These are phyloP conservation scores for Metellina segmentata DNA, from an alignment of 2,888 invertebrate species.

Conservation along the genomic window DNA sequence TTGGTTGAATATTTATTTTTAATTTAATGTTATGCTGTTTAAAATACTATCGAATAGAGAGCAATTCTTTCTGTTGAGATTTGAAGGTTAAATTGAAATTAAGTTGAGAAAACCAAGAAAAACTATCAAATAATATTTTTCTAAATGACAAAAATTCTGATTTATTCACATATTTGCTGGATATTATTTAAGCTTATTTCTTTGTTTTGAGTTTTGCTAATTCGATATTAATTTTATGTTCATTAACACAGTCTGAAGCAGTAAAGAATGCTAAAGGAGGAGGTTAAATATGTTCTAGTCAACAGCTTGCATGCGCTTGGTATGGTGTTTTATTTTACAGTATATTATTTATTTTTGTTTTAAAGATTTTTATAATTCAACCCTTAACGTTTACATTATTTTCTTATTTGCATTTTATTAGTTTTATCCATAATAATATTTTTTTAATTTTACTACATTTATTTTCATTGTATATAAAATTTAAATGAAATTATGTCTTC, in stretches of 20 bases:
- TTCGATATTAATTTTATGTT: neutral
- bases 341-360: slow-evolving; percentile 3
- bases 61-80: too few relatives aligned
- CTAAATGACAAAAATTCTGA: neutral
- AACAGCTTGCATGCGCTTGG: slow-evolving; percentile 37
- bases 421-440: neutral
- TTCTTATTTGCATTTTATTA: neutral
- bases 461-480: too few relatives aligned
- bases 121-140: neutral
- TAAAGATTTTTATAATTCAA: neutral
- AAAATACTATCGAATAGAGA: too few relatives aligned
- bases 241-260: neutral
- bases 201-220: neutral
- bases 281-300: slow-evolving; percentile 13
- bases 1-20: too few relatives aligned
- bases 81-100: too few relatives aligned
- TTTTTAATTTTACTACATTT: neutral
- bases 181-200: neutral
- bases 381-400: neutral
- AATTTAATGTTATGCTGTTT: too few relatives aligned
- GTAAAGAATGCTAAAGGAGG: slow-evolving; percentile 3
- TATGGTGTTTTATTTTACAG: slow-evolving; percentile 12
- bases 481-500: too few relatives aligned
- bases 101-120: too few relatives aligned
- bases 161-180: neutral